Conservation (phyloP, 2,113 vertebrate genomes). For the Trachemys scripta region DNA sequence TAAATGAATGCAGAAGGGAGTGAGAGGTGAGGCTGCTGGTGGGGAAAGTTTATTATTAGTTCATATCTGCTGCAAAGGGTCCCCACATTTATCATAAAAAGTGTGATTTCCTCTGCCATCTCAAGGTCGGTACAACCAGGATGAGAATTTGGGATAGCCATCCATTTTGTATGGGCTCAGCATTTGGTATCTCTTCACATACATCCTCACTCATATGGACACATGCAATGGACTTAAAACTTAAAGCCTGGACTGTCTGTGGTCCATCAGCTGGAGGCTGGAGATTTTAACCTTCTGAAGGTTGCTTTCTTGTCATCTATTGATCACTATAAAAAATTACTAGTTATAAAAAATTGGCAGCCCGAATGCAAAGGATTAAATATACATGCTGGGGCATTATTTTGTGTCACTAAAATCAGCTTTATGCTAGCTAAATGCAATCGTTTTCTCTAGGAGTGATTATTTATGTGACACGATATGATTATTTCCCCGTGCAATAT, state of each 20-base stretch:
- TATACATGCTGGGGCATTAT: neutral
- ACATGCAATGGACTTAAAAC: neutral
- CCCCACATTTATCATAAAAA: conserved; percentile 38
- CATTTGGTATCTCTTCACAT: neutral
- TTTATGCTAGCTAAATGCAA: neutral
- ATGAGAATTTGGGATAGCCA: conserved; percentile 47
- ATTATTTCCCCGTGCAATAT: neutral
- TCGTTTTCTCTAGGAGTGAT: neutral
- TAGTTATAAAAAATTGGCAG: neutral
- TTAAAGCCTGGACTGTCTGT: neutral
- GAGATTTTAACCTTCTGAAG: neutral
- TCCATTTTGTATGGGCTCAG: conserved; percentile 19
- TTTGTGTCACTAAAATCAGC: neutral
- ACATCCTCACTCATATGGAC: no score
- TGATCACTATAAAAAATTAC: neutral
- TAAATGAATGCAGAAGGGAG: neutral
- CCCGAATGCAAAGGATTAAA: neutral
- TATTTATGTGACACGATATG: neutral
- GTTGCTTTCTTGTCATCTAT: neutral
- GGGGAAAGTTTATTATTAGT: neutral
- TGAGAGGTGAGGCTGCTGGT: conserved; percentile 4
- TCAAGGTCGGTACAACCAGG: conserved; percentile 26
- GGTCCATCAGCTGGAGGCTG: neutral
- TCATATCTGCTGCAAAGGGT: conserved; percentile 28
- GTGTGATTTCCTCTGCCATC: conserved; percentile 51